Percentiles rank a stretch among this genome's conserved stretches.
These are phyloP conservation scores for Gallirallus australis DNA, from an alignment of 2,797 vertebrate species.

Conservation along the genomic window DNA sequence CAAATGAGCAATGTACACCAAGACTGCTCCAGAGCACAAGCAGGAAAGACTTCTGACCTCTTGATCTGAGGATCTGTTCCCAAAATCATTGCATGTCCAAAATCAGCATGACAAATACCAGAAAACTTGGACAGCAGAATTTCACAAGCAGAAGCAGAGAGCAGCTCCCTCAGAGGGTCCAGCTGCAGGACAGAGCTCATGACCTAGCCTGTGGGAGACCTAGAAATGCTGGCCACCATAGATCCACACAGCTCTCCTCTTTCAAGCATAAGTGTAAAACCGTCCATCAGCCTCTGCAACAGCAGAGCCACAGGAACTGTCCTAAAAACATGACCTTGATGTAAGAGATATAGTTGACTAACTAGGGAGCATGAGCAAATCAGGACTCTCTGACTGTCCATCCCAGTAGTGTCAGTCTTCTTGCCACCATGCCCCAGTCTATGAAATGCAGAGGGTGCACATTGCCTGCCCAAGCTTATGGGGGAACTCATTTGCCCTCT, in stretches of 20 bases:
- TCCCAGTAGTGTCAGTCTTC: background rate
- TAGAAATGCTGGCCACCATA: background rate
- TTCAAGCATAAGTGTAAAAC: background rate
- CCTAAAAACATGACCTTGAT: background rate
- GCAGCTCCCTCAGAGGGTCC: background rate
- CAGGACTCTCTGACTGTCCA: background rate
- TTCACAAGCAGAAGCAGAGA: background rate
- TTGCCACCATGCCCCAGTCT: background rate
- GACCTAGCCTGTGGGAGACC: background rate
- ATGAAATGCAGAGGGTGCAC: background rate
- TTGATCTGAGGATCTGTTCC: conserved; percentile 43
- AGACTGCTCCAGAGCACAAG: background rate
- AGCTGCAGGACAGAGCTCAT: background rate
- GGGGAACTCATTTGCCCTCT: background rate
- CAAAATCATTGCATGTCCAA: conserved; percentile 27
- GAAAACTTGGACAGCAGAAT: background rate
- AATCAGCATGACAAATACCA: conserved; percentile 37
- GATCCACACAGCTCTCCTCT: background rate
- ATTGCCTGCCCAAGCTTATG: background rate
- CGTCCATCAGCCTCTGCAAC: background rate
- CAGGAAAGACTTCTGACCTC: conserved; percentile 47
- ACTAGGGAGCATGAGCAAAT: background rate
- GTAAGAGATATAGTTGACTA: background rate
- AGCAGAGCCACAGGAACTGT: background rate
- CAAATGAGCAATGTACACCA: background rate